Evolutionary conservation across 2,888 invertebrate species (phyloP).

Genomic region (Xylocampa areola): DNA sequence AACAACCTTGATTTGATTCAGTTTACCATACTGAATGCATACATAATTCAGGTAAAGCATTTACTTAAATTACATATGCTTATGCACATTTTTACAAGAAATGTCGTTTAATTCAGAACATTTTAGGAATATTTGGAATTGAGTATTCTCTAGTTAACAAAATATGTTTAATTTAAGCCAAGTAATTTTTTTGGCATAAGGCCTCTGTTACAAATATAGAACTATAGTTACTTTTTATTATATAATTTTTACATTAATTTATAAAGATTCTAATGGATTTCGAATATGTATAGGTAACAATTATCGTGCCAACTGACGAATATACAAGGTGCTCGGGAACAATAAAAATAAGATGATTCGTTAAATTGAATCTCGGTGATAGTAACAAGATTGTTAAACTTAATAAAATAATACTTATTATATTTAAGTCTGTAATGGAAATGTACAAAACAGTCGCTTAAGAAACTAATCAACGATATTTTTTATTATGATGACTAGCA

Average conservation of each 20-base stretch:
- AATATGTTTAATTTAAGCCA: neutral
- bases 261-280: slow-evolving; percentile 11
- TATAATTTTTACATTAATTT: slow-evolving; percentile 15
- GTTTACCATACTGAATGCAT: too few species aligned
- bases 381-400: slow-evolving; percentile 7
- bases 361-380: slow-evolving; percentile 51
- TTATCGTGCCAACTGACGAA: slow-evolving; percentile 54
- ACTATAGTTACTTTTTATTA: slow-evolving; percentile 19
- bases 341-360: slow-evolving; percentile 44
- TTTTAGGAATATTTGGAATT: slow-evolving; percentile 25
- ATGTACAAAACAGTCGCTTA: slow-evolving; percentile 41
- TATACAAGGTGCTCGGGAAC: slow-evolving; percentile 69
- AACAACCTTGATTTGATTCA: too few species aligned
- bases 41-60: too few species aligned
- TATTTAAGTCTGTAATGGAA: slow-evolving; percentile 17
- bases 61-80: slow-evolving; percentile 1
- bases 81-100: neutral
- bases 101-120: slow-evolving; percentile 15
- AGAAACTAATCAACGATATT: slow-evolving; percentile 28
- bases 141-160: slow-evolving; percentile 6
- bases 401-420: slow-evolving; percentile 11
- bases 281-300: slow-evolving; percentile 33
- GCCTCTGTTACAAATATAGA: neutral
- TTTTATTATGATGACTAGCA: slow-evolving; percentile 4
- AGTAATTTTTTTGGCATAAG: neutral